A percentile compares a stretch with the other conserved stretches of the same genome.
These are phyloP conservation scores for Pseudomyrmex cubaensis DNA, from an alignment of 1,140 invertebrate genomes.

Conservation along the genomic window DNA sequence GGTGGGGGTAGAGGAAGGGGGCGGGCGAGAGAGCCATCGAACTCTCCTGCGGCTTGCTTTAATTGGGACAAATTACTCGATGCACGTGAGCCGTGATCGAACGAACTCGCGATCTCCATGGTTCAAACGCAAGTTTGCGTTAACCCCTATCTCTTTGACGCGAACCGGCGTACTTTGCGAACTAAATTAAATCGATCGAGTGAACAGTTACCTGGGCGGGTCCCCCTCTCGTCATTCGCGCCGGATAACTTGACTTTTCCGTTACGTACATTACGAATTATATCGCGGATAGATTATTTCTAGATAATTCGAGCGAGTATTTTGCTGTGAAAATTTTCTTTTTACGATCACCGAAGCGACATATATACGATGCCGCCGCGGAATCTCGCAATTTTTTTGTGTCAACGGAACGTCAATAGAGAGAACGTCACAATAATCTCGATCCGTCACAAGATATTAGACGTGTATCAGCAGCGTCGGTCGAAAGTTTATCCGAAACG, in stretches of 20 bases:
- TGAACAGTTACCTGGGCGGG: conserved; percentile 12
- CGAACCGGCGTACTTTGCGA: conserved; percentile 38
- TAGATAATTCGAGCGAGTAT: background rate
- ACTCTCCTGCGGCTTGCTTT: conserved; percentile 68
- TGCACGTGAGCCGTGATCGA: conserved; percentile 73
- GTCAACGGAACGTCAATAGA: background rate
- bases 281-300: background rate
- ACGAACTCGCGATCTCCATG: conserved; percentile 62
- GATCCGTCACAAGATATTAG: conserved; percentile 16
- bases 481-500: conserved; percentile 39
- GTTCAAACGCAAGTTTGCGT: conserved; percentile 61
- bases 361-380: background rate
- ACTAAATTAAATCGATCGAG: conserved; percentile 55
- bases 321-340: background rate
- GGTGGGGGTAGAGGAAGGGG: too few relatives aligned
- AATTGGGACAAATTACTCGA: conserved; percentile 78
- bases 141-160: conserved; percentile 53
- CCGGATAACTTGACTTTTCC: background rate
- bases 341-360: background rate
- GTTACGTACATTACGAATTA: background rate
- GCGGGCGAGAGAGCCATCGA: conserved; percentile 30
- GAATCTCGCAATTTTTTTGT: background rate
- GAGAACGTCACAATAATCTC: conserved; percentile 26
- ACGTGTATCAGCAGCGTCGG: conserved; percentile 1
- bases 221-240: background rate